These are phyloP conservation scores for Drosophila tani DNA, from an alignment of 1,140 invertebrate genomes.

Conservation along the genomic window DNA sequence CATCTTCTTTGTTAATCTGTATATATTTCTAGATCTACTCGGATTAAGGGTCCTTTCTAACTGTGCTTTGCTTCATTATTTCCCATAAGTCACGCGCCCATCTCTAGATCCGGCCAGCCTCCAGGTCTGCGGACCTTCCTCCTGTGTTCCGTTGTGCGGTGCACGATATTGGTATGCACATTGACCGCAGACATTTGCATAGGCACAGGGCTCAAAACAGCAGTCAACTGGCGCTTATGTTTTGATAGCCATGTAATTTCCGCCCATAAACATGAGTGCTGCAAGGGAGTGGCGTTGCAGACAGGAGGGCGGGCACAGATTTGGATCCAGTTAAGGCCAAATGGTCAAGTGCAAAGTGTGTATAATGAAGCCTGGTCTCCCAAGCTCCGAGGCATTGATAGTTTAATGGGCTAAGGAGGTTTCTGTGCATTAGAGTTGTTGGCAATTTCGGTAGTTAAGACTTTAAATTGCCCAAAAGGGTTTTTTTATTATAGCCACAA, in stretches of 20 bases:
- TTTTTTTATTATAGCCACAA: not conserved
- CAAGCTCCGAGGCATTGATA: constrained; percentile 14
- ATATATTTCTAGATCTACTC: not conserved
- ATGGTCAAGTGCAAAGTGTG: constrained; percentile 31
- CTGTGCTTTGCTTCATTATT: no score
- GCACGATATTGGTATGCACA: constrained; percentile 32
- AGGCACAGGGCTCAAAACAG: constrained; percentile 53
- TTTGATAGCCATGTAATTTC: constrained; percentile 81
- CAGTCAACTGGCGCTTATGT: constrained; percentile 77
- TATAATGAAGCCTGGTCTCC: constrained; percentile 18
- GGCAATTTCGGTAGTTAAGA: not conserved
- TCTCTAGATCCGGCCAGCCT: constrained; percentile 4
- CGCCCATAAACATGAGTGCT: constrained; percentile 68
- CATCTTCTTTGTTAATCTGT: no score
- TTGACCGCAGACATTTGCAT: constrained; percentile 73
- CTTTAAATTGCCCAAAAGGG: no score
- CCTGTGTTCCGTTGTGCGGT: not conserved
- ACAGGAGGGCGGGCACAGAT: constrained; percentile 15
- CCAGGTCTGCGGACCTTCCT: not conserved
- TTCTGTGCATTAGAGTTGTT: not conserved
- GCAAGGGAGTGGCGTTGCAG: not conserved
- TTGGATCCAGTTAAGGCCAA: constrained; percentile 10
- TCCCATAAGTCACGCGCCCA: not conserved
- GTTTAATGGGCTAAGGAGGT: constrained; percentile 11
- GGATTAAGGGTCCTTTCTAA: not conserved